Base-by-base conservation (phyloP, 2,113 vertebrate species). In the Pavo muticus region DNA sequence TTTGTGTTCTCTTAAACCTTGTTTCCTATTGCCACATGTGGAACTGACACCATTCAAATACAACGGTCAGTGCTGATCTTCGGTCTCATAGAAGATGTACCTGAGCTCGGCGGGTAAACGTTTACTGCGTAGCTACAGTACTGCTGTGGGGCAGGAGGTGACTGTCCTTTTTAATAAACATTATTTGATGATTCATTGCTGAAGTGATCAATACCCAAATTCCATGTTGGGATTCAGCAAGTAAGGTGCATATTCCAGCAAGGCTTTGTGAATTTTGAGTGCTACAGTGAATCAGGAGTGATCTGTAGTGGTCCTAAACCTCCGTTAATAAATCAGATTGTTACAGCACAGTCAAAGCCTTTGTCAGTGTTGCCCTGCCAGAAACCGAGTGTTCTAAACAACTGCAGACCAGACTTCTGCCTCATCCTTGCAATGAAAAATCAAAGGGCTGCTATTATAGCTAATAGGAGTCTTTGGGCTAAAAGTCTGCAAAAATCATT, bases 71-170 rank as follows among this genome's bases (percentile, higher is more conserved):
- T 1, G 2, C 30, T 48, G 39, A 60, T 68, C 56, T 27, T 50
- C 18, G 0, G 0, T 79, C 40, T 65, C n/a, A 3, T 1, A 30
- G 25, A 23, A 83, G 11, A 27, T 37, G 0, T 29, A 70, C 30
- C 29, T 52, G 32, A 40, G 19, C 65, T 84, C 54, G 24, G 18
- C 0, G 45, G 3, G 44, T 52, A 82, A 87, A 70, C 72, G 83
- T 87, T 67, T 50, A 40, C 54, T 59, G 47, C 60, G 56, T 60
- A 86, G 72, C 72, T 88, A 1, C 47, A 82, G 50, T 45, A 67
- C 14, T 87, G 68, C 63, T 56, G 54, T 0, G 0, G 40, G 25
- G 30, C 59, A 44, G 48, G 42, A 92, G 29, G 4, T 72, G 44
- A 50, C 50, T 73, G 40, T 12, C 24, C 12, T 67, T 81, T 91